Evolutionary conservation across 2,113 vertebrate species (phyloP), one percentile per base, ranked within the genome.

Genomic region (Sander lucioperca): DNA sequence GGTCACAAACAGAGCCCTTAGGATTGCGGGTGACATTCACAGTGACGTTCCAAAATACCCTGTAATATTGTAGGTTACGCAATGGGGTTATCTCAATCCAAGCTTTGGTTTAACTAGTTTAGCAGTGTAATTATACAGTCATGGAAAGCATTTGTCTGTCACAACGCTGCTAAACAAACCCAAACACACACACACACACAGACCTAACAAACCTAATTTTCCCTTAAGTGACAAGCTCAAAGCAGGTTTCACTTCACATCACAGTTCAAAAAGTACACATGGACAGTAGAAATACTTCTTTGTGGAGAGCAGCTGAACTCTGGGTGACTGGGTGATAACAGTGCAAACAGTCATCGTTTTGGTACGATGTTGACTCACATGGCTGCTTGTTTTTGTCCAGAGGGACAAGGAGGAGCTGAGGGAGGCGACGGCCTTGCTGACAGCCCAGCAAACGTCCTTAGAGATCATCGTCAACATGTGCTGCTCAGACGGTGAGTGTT

Each of bases 401-500:
- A 84, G 92, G 81, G 96, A 93, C 27, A 95, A 96, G 79, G 95
- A 94, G 93, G 98, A 99, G 85, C 93, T 99, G 93, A 95, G 95
- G 88, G 96, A 97, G 90, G 96, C 96, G 54, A 82, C 86, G 30
- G 96, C 97, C n/a, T 93, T 99, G 92, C 95, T 99, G 89, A 95
- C 94, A 45, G 97, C 98, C 68, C 98, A 99, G 92, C 98, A 99
- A 93, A 99, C 97, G 3, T 97, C 98, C 25, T 94, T 99, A 91
- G 98, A 99, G 90, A 96, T 99, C 85, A 96, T 99, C 51, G 98
- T 99, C 91, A 99, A 99, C 93, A 97, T 99, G 97, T 99, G 98
- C 95, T 99, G 96, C 90, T 97, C 87, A 14, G 98, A 99, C 86
- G 98, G 98, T 99, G 89, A 79, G 95, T 86, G 80, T 74, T 65